Evolutionary conservation across 2,797 vertebrate species (phyloP).

Genomic region (Tragopan temminckii): DNA sequence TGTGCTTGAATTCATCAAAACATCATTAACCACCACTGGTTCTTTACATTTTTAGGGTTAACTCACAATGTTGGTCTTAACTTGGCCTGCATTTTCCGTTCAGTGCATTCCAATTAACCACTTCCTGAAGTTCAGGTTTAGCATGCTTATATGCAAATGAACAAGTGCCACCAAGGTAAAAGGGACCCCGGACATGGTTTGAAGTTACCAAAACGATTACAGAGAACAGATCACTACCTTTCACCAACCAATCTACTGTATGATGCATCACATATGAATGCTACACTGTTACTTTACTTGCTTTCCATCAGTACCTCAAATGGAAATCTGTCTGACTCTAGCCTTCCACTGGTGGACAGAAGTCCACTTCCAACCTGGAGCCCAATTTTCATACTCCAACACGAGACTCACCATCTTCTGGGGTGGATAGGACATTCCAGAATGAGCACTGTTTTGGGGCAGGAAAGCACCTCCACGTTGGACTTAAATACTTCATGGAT

Average conservation of each 20-base stretch:
- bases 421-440: not conserved
- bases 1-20: not conserved
- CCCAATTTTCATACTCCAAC: not conserved
- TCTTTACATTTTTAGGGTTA: not conserved
- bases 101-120: not conserved
- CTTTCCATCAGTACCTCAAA: not conserved
- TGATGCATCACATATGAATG: too few species aligned
- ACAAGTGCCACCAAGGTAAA: not conserved
- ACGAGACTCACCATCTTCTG: accelerated
- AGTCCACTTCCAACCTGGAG: not conserved
- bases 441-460: not conserved
- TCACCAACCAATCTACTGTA: accelerated
- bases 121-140: not conserved
- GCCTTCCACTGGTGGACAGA: accelerated
- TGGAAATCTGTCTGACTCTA: not conserved
- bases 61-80: not conserved
- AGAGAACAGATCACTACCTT: not conserved
- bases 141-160: not conserved
- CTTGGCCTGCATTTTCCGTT: not conserved
- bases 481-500: not conserved
- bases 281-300: not conserved
- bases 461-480: not conserved
- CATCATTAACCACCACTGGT: not conserved
- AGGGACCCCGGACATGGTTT: not conserved
- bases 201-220: not conserved